A percentile compares a stretch with the other conserved stretches of the same genome.
phyloP scores from a whole-genome alignment of 2,113 vertebrate genomes.

The Catagonus wagneri region DNA sequence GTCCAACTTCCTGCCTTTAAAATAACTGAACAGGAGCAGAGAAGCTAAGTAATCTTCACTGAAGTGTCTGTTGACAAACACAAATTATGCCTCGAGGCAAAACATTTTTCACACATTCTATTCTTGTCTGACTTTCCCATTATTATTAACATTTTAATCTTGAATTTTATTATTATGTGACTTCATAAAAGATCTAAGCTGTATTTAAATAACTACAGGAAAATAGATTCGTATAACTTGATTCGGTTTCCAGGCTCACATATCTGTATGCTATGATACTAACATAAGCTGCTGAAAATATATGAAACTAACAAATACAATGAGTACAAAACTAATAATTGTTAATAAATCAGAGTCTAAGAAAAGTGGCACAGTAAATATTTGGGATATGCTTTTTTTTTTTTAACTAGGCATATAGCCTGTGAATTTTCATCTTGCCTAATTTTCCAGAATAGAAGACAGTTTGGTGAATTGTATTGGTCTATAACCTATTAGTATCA shows the following conservation, averaged over 20 bases:
- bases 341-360: conserved; percentile 36
- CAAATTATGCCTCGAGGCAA: neutral
- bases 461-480: neutral
- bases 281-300: neutral
- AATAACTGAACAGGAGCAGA: neutral
- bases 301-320: neutral
- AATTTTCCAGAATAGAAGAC: conserved; percentile 36
- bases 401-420: neutral
- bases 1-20: neutral
- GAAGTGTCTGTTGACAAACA: neutral
- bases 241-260: neutral
- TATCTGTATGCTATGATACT: neutral
- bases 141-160: conserved; percentile 34
- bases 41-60: neutral
- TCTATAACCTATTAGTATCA: conserved; percentile 46
- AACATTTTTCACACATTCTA: conserved; percentile 24
- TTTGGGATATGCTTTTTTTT: neutral
- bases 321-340: neutral
- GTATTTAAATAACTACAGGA: neutral
- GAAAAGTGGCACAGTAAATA: conserved; percentile 30
- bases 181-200: conserved; percentile 55
- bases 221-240: conserved; percentile 29
- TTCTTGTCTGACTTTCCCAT: conserved; percentile 42
- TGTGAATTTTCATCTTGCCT: neutral
- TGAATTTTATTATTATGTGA: conserved; percentile 15